These are phyloP conservation scores for Rhingia campestris DNA, from an alignment of 2,888 invertebrate species.

Conservation along the genomic window DNA sequence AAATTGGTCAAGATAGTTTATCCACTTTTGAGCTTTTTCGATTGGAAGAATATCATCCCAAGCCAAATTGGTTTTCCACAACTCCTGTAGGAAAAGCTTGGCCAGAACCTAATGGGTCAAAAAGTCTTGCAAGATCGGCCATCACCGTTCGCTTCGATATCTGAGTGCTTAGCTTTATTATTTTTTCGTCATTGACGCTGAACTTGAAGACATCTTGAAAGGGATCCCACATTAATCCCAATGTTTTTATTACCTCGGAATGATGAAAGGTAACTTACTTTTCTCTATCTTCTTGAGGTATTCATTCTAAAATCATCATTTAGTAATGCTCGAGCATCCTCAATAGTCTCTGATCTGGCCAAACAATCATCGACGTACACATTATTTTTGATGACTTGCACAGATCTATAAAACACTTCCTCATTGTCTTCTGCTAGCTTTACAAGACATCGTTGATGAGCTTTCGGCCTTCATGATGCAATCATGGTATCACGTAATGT, in stretches of 20 bases:
- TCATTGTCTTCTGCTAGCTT: neutral
- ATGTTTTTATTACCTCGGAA: neutral
- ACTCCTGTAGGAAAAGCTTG: slow-evolving; percentile 12
- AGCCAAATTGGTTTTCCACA: slow-evolving; percentile 19
- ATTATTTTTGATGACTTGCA: too few relatives aligned
- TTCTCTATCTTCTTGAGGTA: too few relatives aligned
- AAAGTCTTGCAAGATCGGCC: slow-evolving; percentile 14
- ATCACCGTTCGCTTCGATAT: slow-evolving; percentile 22
- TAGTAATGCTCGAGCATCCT: too few relatives aligned
- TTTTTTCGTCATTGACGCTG: slow-evolving; percentile 11
- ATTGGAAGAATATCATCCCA: slow-evolving; percentile 7
- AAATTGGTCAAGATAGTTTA: slow-evolving; percentile 8
- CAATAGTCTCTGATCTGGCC: too few relatives aligned
- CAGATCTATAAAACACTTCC: too few relatives aligned
- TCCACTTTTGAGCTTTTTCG: slow-evolving; percentile 7
- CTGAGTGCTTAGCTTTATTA: neutral
- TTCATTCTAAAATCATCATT: too few relatives aligned
- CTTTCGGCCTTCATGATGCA: neutral
- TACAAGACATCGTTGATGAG: neutral
- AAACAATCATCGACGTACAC: too few relatives aligned
- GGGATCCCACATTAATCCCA: slow-evolving; percentile 34
- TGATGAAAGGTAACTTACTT: too few relatives aligned
- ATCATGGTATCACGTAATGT: neutral
- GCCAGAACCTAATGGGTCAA: slow-evolving; percentile 5
- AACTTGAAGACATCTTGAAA: slow-evolving; percentile 7